Percentiles rank a stretch among this genome's conserved stretches.
phyloP scores from a whole-genome alignment of 1,140 invertebrate species.

The Lycorma delicatula region DNA sequence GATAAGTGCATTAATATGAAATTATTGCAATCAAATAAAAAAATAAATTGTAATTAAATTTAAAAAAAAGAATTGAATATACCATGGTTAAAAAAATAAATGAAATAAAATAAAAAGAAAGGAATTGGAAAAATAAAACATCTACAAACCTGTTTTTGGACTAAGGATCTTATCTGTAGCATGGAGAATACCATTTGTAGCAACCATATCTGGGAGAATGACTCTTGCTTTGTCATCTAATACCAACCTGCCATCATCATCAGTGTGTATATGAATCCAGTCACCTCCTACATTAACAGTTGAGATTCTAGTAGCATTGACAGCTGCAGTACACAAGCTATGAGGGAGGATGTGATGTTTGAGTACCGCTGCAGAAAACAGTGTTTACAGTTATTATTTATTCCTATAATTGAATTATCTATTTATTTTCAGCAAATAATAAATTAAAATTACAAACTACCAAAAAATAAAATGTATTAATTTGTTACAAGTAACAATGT shows the following conservation, averaged over 20 bases:
- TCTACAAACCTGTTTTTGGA: slow-evolving; percentile 40
- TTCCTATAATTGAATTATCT: too few species aligned
- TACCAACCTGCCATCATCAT: slow-evolving; percentile 38
- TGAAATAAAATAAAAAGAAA: too few species aligned
- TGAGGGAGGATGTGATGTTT: slow-evolving; percentile 45
- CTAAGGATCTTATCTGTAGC: slow-evolving; percentile 44
- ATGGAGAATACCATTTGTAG: slow-evolving; percentile 49
- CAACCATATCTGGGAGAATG: slow-evolving; percentile 42
- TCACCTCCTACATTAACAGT: slow-evolving; percentile 37
- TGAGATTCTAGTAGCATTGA: slow-evolving; percentile 30
- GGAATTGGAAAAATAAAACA: neutral
- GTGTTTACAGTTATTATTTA: too few species aligned
- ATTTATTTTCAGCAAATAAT: too few species aligned
- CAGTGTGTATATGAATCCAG: slow-evolving; percentile 36
- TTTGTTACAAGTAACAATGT: too few species aligned
- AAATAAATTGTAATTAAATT: too few species aligned
- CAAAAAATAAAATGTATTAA: too few species aligned
- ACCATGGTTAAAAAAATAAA: too few species aligned
- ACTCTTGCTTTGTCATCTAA: slow-evolving; percentile 39
- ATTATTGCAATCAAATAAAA: too few species aligned
- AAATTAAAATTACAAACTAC: too few species aligned
- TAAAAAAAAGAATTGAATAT: too few species aligned
- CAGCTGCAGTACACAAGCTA: slow-evolving; percentile 44
- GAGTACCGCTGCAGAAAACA: slow-evolving; percentile 37
- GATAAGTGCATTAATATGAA: too few species aligned